Percentiles rank a stretch among this genome's conserved stretches.
Evolutionary conservation across 2,888 invertebrate species (phyloP).

Genomic region (Netelia virgata): DNA sequence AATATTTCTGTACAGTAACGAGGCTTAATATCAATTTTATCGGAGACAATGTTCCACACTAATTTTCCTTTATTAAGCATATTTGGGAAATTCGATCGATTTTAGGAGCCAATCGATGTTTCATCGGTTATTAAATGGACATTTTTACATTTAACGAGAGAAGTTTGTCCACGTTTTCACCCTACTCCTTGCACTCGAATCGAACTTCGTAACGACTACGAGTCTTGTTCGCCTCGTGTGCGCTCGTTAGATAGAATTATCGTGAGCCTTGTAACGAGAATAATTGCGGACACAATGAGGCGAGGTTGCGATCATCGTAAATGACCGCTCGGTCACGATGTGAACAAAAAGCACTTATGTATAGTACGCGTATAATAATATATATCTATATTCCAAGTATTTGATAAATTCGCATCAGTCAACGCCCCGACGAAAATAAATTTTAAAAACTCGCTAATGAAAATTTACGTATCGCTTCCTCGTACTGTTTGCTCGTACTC

Average conservation of each 20-base stretch:
- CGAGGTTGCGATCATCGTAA: conserved; percentile 37
- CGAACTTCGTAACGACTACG: conserved; percentile 9
- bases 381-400: too few relatives aligned
- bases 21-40: too few relatives aligned
- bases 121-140: not conserved
- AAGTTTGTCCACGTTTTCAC: not conserved
- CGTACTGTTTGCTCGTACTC: too few relatives aligned
- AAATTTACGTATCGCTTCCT: too few relatives aligned
- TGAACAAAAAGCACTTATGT: not conserved
- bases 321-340: conserved; percentile 5
- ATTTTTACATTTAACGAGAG: not conserved
- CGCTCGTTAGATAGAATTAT: conserved; percentile 53
- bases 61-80: too few relatives aligned
- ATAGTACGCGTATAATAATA: not conserved
- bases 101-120: not conserved
- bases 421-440: too few relatives aligned
- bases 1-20: too few relatives aligned
- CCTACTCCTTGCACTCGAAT: not conserved
- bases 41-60: too few relatives aligned
- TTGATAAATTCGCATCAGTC: too few relatives aligned
- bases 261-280: conserved; percentile 49
- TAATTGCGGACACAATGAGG: conserved; percentile 35
- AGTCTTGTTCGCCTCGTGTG: conserved; percentile 34
- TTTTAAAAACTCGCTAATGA: too few relatives aligned
- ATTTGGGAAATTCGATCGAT: not conserved